A percentile compares a stretch with the other conserved stretches of the same genome.
phyloP scores from a whole-genome alignment of 2,888 invertebrate genomes.

The Agrotis clavis region DNA sequence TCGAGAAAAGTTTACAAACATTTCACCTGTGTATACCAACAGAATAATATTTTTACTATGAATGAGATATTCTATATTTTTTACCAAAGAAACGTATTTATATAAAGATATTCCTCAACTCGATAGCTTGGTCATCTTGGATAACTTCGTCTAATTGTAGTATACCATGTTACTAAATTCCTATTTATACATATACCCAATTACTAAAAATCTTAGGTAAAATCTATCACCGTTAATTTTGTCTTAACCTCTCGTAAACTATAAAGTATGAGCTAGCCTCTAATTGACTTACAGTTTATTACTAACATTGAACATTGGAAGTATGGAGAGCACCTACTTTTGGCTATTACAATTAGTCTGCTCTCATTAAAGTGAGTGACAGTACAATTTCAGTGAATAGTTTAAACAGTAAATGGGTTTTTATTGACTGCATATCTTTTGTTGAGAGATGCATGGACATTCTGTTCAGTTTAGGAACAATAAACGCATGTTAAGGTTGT shows the following conservation, averaged over 20 bases:
- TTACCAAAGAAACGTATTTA: neutral
- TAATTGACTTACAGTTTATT: neutral
- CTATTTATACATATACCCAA: neutral
- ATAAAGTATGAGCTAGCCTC: constrained; percentile 5
- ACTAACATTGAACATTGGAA: neutral
- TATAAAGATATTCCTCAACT: neutral
- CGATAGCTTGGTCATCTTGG: constrained; percentile 9
- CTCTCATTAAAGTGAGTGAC: constrained; percentile 19
- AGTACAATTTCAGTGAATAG: constrained; percentile 33
- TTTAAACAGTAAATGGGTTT: constrained; percentile 35
- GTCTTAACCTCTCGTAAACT: constrained; percentile 40
- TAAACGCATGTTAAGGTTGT: constrained; percentile 54
- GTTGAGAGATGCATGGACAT: constrained; percentile 36
- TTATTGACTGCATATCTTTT: constrained; percentile 30
- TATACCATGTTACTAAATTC: neutral
- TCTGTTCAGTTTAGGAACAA: constrained; percentile 50
- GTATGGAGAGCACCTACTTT: constrained; percentile 11
- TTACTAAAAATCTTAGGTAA: constrained; percentile 20
- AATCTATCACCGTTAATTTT: constrained; percentile 31
- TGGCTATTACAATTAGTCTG: constrained; percentile 9
- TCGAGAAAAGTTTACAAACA: constrained; percentile 2
- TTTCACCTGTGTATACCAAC: neutral
- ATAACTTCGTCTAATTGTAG: constrained; percentile 1
- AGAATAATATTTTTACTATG: neutral
- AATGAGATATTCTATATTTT: neutral